phyloP scores from a whole-genome alignment of 2,113 vertebrate species.

The Arenaria interpres region DNA sequence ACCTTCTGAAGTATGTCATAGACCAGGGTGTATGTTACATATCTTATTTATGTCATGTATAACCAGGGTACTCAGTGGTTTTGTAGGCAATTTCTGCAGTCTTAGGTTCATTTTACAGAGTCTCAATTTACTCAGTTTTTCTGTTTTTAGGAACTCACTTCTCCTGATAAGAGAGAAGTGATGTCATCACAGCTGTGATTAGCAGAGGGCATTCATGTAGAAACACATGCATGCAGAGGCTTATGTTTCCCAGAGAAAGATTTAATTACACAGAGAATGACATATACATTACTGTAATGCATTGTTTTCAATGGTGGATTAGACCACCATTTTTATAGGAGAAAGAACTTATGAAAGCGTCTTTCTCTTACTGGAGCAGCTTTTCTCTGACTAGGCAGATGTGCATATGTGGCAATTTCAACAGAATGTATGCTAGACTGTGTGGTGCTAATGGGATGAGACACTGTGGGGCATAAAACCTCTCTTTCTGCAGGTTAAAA shows the following conservation, averaged over 20 bases:
- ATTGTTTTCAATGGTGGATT: background rate
- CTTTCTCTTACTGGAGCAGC: background rate
- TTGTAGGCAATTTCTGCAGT: background rate
- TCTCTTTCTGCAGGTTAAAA: background rate
- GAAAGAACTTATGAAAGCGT: background rate
- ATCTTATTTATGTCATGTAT: background rate
- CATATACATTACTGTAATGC: background rate
- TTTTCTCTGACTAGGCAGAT: background rate
- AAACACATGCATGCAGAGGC: background rate
- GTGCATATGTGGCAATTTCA: fast-evolving
- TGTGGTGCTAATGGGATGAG: background rate
- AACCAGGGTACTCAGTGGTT: background rate
- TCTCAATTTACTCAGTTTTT: background rate
- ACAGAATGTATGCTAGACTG: too few species aligned
- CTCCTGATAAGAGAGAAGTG: background rate
- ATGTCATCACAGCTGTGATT: background rate
- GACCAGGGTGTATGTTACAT: background rate
- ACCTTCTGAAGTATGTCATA: background rate
- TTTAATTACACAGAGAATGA: background rate
- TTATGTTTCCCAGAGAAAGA: background rate
- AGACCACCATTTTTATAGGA: background rate
- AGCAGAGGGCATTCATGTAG: background rate
- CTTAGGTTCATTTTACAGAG: background rate
- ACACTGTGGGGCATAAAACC: background rate
- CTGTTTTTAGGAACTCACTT: background rate